phyloP scores from a whole-genome alignment of 2,797 vertebrate species.

The Pristis pectinata region DNA sequence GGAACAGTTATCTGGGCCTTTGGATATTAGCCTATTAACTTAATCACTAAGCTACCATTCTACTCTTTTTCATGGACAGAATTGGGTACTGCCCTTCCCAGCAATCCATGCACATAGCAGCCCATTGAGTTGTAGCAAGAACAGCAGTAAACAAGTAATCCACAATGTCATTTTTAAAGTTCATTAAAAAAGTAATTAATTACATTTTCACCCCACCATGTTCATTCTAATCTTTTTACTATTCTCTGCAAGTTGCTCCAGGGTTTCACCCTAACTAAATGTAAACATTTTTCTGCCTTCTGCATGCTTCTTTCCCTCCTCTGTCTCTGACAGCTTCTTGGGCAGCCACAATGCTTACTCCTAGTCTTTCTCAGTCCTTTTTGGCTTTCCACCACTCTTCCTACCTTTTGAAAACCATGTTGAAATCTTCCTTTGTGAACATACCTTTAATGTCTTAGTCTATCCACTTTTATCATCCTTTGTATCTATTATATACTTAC shows the following conservation, averaged over 20 bases:
- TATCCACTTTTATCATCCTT: neutral
- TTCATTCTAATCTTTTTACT: neutral
- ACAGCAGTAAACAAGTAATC: too few species aligned
- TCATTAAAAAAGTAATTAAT: too few species aligned
- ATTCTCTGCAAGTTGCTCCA: neutral
- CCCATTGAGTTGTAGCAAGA: too few species aligned
- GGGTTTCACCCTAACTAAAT: neutral
- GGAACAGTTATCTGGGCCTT: too few species aligned
- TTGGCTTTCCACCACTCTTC: neutral
- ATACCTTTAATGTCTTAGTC: neutral
- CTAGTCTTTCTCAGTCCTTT: neutral
- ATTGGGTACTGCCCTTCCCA: too few species aligned
- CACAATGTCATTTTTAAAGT: too few species aligned
- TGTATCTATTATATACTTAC: neutral
- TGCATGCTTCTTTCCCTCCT: neutral
- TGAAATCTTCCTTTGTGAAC: neutral
- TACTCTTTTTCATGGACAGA: too few species aligned
- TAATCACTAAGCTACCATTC: too few species aligned
- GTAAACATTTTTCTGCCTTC: neutral
- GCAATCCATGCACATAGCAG: too few species aligned
- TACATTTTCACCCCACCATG: too few species aligned
- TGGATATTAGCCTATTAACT: too few species aligned
- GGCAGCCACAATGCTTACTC: neutral
- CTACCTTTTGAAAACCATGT: neutral
- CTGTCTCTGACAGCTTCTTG: neutral